A percentile compares a stretch with the other conserved stretches of the same genome.
These are phyloP conservation scores for Dinothrombium tinctorium DNA, from an alignment of 1,140 invertebrate species.

Conservation along the genomic window DNA sequence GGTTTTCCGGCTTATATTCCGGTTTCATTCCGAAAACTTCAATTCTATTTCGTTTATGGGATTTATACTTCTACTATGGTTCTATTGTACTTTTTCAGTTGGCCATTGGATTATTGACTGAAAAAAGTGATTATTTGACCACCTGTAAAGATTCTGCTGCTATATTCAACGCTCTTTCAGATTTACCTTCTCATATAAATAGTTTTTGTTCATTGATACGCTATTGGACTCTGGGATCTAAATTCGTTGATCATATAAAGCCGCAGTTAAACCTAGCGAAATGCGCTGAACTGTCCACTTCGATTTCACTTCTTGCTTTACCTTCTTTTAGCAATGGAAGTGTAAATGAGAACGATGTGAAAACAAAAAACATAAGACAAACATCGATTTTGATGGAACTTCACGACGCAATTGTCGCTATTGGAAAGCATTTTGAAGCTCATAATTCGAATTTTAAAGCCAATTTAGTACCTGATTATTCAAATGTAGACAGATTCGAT, in stretches of 20 bases:
- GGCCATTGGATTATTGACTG: constrained; percentile 77
- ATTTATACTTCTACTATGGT: constrained; percentile 77
- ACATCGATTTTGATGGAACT: constrained; percentile 86
- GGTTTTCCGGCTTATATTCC: constrained; percentile 94
- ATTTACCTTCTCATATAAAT: constrained; percentile 74
- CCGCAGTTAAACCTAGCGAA: background rate
- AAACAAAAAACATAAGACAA: constrained; percentile 91
- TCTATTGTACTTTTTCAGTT: constrained; percentile 89
- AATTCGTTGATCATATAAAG: constrained; percentile 3
- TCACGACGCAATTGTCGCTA: constrained; percentile 64
- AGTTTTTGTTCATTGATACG: constrained; percentile 52
- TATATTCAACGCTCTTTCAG: constrained; percentile 86
- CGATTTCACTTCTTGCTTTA: background rate
- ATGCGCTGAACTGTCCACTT: background rate
- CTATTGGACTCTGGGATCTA: constrained; percentile 1
- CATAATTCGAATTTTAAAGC: constrained; percentile 23
- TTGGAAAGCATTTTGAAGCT: constrained; percentile 16
- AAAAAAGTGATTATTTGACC: constrained; percentile 76
- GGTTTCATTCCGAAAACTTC: constrained; percentile 85
- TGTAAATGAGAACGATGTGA: constrained; percentile 40
- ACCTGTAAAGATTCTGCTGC: constrained; percentile 83
- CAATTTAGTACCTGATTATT: constrained; percentile 7
- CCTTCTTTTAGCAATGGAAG: background rate
- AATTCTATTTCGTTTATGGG: constrained; percentile 83
- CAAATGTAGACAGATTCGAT: constrained; percentile 6